phyloP scores from a whole-genome alignment of 2,113 vertebrate species.

The Cyprinodon variegatus region DNA sequence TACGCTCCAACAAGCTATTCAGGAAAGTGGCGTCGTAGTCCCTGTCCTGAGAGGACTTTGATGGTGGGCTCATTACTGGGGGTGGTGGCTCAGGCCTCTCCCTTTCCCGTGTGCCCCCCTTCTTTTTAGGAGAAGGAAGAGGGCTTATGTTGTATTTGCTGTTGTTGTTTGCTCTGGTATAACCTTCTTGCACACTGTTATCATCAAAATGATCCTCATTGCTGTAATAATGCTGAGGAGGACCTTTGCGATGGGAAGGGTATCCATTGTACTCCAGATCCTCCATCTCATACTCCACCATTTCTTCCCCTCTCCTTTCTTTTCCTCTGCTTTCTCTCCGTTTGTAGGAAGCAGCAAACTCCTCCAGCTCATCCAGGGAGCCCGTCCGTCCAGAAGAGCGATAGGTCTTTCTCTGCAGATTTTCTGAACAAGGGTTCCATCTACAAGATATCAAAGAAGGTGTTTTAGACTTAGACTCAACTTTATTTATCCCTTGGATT shows the following conservation, averaged over 20 bases:
- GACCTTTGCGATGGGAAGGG: slow-evolving; percentile 58
- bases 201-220: slow-evolving; percentile 79
- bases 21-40: slow-evolving; percentile 87
- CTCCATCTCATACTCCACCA: slow-evolving; percentile 66
- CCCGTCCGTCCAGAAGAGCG: slow-evolving; percentile 83
- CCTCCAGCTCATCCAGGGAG: slow-evolving; percentile 93
- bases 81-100: slow-evolving; percentile 55
- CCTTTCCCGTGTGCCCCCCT: slow-evolving; percentile 79
- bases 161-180: slow-evolving; percentile 75
- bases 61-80: slow-evolving; percentile 66
- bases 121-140: slow-evolving; percentile 81
- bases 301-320: slow-evolving; percentile 59
- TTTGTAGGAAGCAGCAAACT: slow-evolving; percentile 87
- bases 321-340: slow-evolving; percentile 74
- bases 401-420: slow-evolving; percentile 90
- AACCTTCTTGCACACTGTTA: slow-evolving; percentile 68
- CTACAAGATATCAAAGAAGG: slow-evolving; percentile 64
- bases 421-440: slow-evolving; percentile 93
- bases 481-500: too few species aligned
- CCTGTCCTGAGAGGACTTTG: slow-evolving; percentile 77
- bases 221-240: slow-evolving; percentile 56
- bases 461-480: too few species aligned
- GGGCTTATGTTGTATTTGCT: slow-evolving; percentile 82
- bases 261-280: slow-evolving; percentile 70
- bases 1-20: slow-evolving; percentile 85